Conservation (phyloP, 2,888 invertebrate species). For the Eupsilia transversa region DNA sequence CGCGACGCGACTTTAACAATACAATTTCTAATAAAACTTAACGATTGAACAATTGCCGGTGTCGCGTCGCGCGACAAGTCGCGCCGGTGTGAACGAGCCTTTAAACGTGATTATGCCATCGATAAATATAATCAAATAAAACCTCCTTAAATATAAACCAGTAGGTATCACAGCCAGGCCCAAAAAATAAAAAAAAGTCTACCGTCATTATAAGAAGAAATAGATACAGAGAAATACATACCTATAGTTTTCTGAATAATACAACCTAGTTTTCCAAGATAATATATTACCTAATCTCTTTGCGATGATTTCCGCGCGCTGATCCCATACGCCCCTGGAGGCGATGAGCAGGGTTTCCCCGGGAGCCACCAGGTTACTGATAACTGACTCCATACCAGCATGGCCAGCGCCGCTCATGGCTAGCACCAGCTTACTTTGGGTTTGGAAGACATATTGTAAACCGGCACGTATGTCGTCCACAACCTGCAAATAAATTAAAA, state of each 20-base stretch:
- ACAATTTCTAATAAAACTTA: no score
- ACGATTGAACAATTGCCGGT: no score
- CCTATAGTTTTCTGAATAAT: not conserved
- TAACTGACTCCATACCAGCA: conserved; percentile 95
- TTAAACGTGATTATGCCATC: not conserved
- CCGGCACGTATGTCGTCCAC: conserved; percentile 96
- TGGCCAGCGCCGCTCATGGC: conserved; percentile 95
- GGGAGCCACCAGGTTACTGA: conserved; percentile 95
- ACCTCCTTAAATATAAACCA: not conserved
- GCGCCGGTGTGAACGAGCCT: no score
- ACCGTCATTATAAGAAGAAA: not conserved
- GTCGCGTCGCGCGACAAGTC: no score
- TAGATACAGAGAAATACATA: not conserved
- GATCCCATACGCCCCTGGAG: conserved; percentile 96
- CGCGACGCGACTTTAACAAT: no score
- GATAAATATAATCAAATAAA: not conserved
- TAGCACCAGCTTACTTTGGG: conserved; percentile 94
- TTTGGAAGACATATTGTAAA: conserved; percentile 96
- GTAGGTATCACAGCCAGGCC: not conserved
- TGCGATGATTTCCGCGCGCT: conserved; percentile 94
- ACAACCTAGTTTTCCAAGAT: not conserved
- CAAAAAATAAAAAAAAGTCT: no score
- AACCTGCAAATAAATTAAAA: conserved; percentile 87
- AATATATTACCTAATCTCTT: conserved; percentile 91
- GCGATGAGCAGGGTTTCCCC: conserved; percentile 94